Conservation (phyloP, 2,888 invertebrate species). For the Troglohyphantes excavatus region DNA sequence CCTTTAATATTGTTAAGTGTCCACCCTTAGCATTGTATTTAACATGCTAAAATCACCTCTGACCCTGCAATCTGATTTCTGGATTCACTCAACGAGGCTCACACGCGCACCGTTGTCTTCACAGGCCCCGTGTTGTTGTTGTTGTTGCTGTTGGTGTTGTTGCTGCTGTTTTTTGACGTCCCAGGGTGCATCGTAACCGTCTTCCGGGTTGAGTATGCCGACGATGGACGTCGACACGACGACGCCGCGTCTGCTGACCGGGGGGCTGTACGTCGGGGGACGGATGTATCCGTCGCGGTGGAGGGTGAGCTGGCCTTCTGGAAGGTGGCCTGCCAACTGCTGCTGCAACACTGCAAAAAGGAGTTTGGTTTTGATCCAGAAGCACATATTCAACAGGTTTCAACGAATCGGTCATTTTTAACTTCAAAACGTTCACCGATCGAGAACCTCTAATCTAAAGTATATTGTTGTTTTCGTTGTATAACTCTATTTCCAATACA, state of each 20-base stretch:
- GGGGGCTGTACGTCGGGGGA: constrained; percentile 75
- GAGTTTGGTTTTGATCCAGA: too few species aligned
- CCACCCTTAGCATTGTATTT: too few species aligned
- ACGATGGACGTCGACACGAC: constrained; percentile 69
- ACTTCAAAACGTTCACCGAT: too few species aligned
- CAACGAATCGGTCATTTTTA: too few species aligned
- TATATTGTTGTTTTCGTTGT: too few species aligned
- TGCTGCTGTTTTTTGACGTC: constrained; percentile 69
- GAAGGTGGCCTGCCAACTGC: constrained; percentile 67
- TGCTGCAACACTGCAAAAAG: constrained; percentile 61
- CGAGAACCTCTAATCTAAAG: too few species aligned
- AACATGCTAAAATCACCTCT: neutral
- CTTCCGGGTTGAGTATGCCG: constrained; percentile 60
- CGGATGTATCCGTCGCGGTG: constrained; percentile 75
- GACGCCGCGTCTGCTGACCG: constrained; percentile 45
- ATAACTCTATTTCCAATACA: too few species aligned
- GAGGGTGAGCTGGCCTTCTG: constrained; percentile 74
- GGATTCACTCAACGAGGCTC: constrained; percentile 35
- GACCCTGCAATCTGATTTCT: neutral
- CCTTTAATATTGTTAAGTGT: too few species aligned
- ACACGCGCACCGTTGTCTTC: constrained; percentile 24
- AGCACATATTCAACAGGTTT: too few species aligned
- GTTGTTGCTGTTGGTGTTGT: constrained; percentile 57
- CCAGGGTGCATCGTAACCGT: constrained; percentile 74
- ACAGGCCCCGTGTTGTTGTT: neutral